phyloP scores from a whole-genome alignment of 2,113 vertebrate genomes.

The Nettapus auritus region DNA sequence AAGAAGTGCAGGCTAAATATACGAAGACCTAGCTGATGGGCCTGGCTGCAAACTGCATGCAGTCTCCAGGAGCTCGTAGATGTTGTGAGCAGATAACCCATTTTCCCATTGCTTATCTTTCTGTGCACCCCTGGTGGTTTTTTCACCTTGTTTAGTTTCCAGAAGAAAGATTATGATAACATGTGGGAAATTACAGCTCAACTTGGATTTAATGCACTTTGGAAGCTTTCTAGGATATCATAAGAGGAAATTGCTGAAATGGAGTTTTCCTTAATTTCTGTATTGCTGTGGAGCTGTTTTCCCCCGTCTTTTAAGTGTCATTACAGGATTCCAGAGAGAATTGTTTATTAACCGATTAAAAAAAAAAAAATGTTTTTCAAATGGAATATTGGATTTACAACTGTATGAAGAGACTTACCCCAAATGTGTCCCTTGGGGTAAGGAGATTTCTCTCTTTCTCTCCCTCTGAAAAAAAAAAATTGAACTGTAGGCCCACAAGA shows the following conservation, averaged over 20 bases:
- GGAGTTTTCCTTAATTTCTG: not conserved
- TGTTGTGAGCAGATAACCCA: not conserved
- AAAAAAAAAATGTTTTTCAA: not conserved
- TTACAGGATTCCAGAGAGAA: not conserved
- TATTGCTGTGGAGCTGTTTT: not conserved
- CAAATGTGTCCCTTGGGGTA: not conserved
- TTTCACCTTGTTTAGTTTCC: not conserved
- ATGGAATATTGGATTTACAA: not conserved
- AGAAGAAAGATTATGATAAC: not conserved
- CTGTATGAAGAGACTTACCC: not conserved
- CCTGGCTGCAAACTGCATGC: not conserved
- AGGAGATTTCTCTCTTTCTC: too few relatives aligned
- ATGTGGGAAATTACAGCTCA: not conserved
- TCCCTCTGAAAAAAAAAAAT: not conserved
- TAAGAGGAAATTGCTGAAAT: not conserved
- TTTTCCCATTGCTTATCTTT: not conserved
- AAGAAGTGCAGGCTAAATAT: not conserved
- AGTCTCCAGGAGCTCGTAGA: not conserved
- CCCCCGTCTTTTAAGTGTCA: not conserved
- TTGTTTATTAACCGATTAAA: not conserved
- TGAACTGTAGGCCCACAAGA: not conserved
- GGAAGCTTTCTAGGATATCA: not conserved
- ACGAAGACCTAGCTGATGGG: not conserved
- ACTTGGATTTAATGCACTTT: not conserved
- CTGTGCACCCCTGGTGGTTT: not conserved